Base-by-base conservation (phyloP, 2,797 vertebrate species). In the Brachyalestes nurse region DNA sequence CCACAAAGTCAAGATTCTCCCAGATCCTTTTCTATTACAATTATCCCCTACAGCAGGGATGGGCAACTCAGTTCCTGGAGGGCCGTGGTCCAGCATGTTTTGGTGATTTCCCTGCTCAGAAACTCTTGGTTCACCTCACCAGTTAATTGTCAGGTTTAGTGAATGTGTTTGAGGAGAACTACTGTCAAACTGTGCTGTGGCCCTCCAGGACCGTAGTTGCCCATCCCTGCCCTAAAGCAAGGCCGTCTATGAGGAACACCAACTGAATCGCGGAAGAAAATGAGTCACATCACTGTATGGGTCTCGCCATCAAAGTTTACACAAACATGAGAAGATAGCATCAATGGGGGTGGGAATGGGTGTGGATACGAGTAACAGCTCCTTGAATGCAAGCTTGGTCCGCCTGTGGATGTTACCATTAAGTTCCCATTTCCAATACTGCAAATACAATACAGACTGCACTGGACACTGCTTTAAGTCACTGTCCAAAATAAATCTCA, bases 261-360 rank as follows among this genome's bases (percentile, higher is more conserved):
- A 88, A 87, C 82, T 84, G 80, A 90, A 89, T 86, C 62, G 65
- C 72, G 80, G 83, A 49, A 53, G 51, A 66, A 81, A 88, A 88
- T 87, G 87, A 90, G 88, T 92, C 89, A 88, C 87, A 83, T 86
- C 82, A 83, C 78, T 85, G 85, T 66, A 82, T 85, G 87, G 88
- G 87, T 88, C 84, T 84, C 79, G 74, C 87, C 34, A 34, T 91
- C 86, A 87, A 82, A 80, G 83, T 84, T 79, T 82, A 88, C 83
- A 88, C 84, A 90, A 87, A 88, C 77, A 19, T 51, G 76, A 49
- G 77, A 16, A 47, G 23, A 40, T 28, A 45, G 47, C 13, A 14
- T 34, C 75, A 53, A 60, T 42, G 34, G 42, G 25, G 65, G 17
- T 65, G 25, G 0, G 53, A 6, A 14, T 19, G n/a, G 55, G 53